Conservation (phyloP, 2,888 invertebrate species). For the Malthinus seriepunctatus region DNA sequence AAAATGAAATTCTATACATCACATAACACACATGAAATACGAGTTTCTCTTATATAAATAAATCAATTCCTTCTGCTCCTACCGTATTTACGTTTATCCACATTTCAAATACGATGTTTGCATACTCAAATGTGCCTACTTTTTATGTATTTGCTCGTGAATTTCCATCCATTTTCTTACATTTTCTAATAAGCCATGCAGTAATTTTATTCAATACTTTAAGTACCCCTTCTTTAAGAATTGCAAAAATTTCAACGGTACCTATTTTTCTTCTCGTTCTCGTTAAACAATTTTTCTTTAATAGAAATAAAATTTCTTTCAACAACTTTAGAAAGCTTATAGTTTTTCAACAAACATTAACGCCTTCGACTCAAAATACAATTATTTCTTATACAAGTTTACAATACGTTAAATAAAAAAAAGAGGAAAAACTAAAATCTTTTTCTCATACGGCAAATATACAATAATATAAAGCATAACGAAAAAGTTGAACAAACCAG, state of each 20-base stretch:
- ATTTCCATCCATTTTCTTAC: conserved; percentile 18
- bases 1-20: conserved; percentile 37
- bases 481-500: conserved; percentile 16
- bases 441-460: no score
- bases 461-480: background rate
- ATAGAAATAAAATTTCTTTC: no score
- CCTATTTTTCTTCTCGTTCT: no score
- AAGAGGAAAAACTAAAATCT: no score
- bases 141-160: conserved; percentile 15
- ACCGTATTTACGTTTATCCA: conserved; percentile 29
- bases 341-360: no score
- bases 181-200: conserved; percentile 3
- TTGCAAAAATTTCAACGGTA: no score
- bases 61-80: conserved; percentile 35
- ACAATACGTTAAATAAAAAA: no score
- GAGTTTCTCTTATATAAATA: conserved; percentile 37
- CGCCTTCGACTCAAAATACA: no score
- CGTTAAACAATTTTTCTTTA: no score
- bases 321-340: no score
- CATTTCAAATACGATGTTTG: conserved; percentile 12
- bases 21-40: conserved; percentile 39
- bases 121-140: conserved; percentile 10
- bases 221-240: no score
- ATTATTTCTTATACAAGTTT: no score
- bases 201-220: background rate